Conservation (phyloP, 2,888 invertebrate species). For the Candidula unifasciata region DNA sequence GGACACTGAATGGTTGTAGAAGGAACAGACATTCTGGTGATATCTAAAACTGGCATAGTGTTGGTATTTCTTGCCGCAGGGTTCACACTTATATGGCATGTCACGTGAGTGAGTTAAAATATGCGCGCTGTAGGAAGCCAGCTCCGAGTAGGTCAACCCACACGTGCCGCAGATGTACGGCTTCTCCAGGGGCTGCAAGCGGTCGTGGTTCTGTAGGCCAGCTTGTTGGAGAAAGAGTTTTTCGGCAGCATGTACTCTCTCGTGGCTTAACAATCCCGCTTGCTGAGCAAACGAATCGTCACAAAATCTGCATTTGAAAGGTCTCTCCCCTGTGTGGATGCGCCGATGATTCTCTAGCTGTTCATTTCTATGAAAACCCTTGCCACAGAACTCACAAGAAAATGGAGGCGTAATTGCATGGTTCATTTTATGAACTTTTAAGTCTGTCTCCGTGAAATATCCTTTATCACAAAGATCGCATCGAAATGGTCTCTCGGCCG, state of each 20-base stretch:
- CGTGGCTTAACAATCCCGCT: slow-evolving; percentile 39
- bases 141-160: slow-evolving; percentile 62
- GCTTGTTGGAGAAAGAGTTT: slow-evolving; percentile 24
- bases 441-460: slow-evolving; percentile 43
- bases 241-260: slow-evolving; percentile 36
- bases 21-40: slow-evolving; percentile 44
- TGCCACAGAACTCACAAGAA: slow-evolving; percentile 45
- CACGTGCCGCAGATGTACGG: slow-evolving; percentile 67
- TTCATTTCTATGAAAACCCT: slow-evolving; percentile 43
- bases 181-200: slow-evolving; percentile 58
- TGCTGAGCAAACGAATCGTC: slow-evolving; percentile 45
- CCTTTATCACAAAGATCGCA: slow-evolving; percentile 52
- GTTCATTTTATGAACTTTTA: slow-evolving; percentile 51
- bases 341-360: slow-evolving; percentile 34
- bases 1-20: slow-evolving; percentile 29
- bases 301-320: slow-evolving; percentile 47
- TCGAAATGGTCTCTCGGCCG: slow-evolving; percentile 49
- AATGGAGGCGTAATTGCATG: slow-evolving; percentile 40
- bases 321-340: slow-evolving; percentile 42
- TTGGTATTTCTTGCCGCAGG: slow-evolving; percentile 41
- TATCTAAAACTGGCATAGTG: slow-evolving; percentile 46
- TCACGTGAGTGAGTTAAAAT: slow-evolving; percentile 37
- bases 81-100: slow-evolving; percentile 47
- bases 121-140: slow-evolving; percentile 43
- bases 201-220: slow-evolving; percentile 60